Conservation (phyloP, 2,113 vertebrate species). For the Hepsetus odoe region DNA sequence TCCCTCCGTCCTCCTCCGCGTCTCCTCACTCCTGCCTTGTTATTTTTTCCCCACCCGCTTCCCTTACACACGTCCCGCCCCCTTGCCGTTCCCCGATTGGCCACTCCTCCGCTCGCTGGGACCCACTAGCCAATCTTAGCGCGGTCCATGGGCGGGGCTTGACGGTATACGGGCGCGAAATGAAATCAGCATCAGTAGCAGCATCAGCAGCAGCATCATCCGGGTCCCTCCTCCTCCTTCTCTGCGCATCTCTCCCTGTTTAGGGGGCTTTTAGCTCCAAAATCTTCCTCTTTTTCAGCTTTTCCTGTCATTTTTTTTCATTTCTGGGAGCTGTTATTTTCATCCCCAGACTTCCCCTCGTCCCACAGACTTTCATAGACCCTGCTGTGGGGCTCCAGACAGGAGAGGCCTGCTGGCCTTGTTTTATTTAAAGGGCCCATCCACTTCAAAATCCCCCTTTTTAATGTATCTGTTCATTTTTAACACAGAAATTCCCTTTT, state of each 20-base stretch:
- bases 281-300: background rate
- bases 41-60: background rate
- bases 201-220: slow-evolving; percentile 68
- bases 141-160: background rate
- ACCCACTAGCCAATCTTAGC: background rate
- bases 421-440: no score
- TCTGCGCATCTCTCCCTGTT: slow-evolving; percentile 30
- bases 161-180: slow-evolving; percentile 51
- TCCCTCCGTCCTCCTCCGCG: slow-evolving; percentile 15
- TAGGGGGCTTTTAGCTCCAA: background rate
- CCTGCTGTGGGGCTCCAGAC: no score
- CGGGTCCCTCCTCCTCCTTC: slow-evolving; percentile 63
- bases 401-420: no score
- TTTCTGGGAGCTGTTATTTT: no score
- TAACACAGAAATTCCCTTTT: no score
- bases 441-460: no score
- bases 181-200: background rate
- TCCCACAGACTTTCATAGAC: no score
- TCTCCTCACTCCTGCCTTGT: slow-evolving; percentile 12
- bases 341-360: no score
- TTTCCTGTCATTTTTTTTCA: no score
- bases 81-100: background rate
- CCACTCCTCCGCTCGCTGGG: slow-evolving; percentile 4
- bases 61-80: slow-evolving; percentile 48
- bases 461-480: no score